These are phyloP conservation scores for Lepus timidus DNA, from an alignment of 2,113 vertebrate genomes.

Conservation along the genomic window DNA sequence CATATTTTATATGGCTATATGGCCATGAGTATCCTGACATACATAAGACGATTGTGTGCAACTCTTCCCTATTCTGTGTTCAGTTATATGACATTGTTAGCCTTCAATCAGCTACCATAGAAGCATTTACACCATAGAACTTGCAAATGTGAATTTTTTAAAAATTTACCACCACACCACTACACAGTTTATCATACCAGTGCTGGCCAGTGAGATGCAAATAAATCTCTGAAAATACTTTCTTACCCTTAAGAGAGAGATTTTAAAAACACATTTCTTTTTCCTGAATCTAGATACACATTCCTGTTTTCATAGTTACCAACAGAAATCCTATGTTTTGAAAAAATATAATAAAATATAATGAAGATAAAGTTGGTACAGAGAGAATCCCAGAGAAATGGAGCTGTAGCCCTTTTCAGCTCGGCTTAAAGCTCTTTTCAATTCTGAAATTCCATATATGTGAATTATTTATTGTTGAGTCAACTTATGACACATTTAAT, in stretches of 20 bases:
- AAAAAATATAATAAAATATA: background rate
- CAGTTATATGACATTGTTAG: background rate
- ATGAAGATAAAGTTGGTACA: slow-evolving; percentile 31
- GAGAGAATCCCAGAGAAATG: background rate
- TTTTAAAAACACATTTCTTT: background rate
- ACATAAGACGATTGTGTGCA: background rate
- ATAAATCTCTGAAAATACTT: background rate
- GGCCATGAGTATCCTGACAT: background rate
- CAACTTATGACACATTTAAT: background rate
- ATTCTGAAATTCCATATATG: background rate
- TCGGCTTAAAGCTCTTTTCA: background rate
- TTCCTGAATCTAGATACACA: background rate
- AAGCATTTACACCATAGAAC: background rate
- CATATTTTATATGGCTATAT: background rate
- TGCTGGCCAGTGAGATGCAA: background rate
- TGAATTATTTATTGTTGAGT: slow-evolving; percentile 8
- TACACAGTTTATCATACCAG: background rate
- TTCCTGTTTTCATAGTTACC: background rate
- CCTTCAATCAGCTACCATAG: background rate
- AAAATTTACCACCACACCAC: background rate
- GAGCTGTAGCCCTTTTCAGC: background rate
- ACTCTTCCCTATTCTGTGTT: background rate
- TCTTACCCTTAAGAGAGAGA: background rate
- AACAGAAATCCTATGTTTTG: slow-evolving; percentile 15
- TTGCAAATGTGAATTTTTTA: background rate